Base-by-base conservation (phyloP, 1,140 invertebrate genomes). In the Metaphire vulgaris region DNA sequence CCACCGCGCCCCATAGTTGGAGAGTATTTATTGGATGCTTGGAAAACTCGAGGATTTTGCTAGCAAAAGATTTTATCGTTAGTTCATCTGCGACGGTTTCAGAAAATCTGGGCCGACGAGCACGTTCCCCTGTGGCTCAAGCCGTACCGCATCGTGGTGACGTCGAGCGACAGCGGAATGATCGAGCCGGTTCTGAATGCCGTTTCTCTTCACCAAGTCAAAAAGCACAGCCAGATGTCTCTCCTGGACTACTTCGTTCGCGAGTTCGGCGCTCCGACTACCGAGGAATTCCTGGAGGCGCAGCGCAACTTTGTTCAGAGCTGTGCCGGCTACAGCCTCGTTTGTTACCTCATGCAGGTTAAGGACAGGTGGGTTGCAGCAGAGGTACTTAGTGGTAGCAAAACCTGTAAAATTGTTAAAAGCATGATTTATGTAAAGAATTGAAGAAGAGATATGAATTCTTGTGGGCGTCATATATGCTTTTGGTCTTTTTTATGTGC, bases 221-320 rank as follows among this genome's bases (percentile, higher is more conserved):
- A 98, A 85, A 97, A 97, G 86, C 82, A 86, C 85, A 95, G 93
- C 81, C 93, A 95, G 83, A 89, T 92, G 85, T 93, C 95, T 0
- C 87, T 99, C 14, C 87, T 94, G 15, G 92, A 96, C 80, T 99
- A 99, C 88, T 96, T 99, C 83, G 90, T 92, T 79, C 90, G 92
- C 79, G 96, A 98, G 86, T 98, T 96, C 86, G 97, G 97, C 0
- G 89, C 91, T 15, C 85, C 89, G 30, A 93, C 90, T 80, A 93
- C 92, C 29, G 95, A 99, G 85, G 90, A 90, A 69, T 99, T 99
- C 85, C 87, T 94, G 32, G 90, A 91, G 0, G 97, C 97, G 0
- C 97, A 98, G 86, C 91, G 90, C 80, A 98, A 98, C 87, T 99
- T 99, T 88, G 95, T 99, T 1, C 91, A 96, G 84, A 98, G 95